These are phyloP conservation scores for Oxyura jamaicensis DNA, from an alignment of 2,113 vertebrate species.

Conservation along the genomic window DNA sequence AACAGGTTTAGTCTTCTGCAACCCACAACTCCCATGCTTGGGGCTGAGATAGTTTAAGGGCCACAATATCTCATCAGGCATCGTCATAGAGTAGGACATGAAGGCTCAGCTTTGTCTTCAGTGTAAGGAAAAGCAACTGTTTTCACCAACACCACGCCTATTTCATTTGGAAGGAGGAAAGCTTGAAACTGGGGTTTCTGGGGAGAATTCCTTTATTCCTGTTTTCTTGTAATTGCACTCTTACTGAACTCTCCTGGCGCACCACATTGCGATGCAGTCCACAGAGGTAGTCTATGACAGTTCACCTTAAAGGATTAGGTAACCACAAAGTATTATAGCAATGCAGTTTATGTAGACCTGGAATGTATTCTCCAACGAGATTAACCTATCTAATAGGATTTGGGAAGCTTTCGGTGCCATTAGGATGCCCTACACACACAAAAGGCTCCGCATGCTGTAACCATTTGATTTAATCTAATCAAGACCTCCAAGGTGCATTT, in stretches of 20 bases:
- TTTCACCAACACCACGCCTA: not conserved
- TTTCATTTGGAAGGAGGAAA: not conserved
- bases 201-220: not conserved
- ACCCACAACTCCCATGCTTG: rapidly evolving
- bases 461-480: conserved; percentile 80
- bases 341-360: conserved; percentile 65
- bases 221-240: not conserved
- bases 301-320: conserved; percentile 64
- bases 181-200: not conserved
- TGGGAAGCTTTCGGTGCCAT: conserved; percentile 72
- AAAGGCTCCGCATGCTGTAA: conserved; percentile 72
- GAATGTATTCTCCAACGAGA: conserved; percentile 75
- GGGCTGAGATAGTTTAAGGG: not conserved
- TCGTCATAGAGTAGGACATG: rapidly evolving
- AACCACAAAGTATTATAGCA: conserved; percentile 55
- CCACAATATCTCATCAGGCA: not conserved
- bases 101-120: not conserved
- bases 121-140: not conserved
- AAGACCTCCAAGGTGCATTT: conserved; percentile 68
- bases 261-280: not conserved
- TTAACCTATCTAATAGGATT: conserved; percentile 81
- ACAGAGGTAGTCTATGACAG: conserved; percentile 4
- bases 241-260: not conserved
- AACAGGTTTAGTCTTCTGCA: not conserved
- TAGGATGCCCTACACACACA: conserved; percentile 73